Evolutionary conservation across 2,888 invertebrate species (phyloP).

Genomic region (Amphipyra tragopoginis): DNA sequence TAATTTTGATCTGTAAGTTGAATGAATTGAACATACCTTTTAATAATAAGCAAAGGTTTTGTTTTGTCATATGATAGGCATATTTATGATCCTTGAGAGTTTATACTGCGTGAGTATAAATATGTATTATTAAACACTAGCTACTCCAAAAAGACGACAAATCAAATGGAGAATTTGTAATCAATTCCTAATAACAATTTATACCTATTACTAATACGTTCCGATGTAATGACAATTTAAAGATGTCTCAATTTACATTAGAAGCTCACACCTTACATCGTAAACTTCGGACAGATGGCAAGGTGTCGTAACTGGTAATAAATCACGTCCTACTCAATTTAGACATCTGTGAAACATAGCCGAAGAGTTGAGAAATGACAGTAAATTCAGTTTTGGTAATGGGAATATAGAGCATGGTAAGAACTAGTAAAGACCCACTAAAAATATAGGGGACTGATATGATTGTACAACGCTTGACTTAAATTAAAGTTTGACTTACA

Average conservation of each 20-base stretch:
- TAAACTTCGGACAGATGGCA: slow-evolving; percentile 13
- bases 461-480: too few species aligned
- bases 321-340: slow-evolving; percentile 15
- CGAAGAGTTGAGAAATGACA: background rate
- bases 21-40: too few species aligned
- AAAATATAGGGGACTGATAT: too few species aligned
- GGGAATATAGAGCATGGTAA: background rate
- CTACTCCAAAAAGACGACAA: background rate
- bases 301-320: slow-evolving; percentile 24
- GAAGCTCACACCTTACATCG: background rate
- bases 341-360: background rate
- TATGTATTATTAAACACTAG: too few species aligned
- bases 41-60: too few species aligned
- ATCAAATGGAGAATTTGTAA: slow-evolving; percentile 5
- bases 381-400: background rate
- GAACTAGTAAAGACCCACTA: too few species aligned
- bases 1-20: too few species aligned
- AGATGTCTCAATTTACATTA: slow-evolving; percentile 12
- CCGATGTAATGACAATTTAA: background rate
- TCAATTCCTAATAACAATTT: slow-evolving; percentile 8
- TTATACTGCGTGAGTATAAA: too few species aligned
- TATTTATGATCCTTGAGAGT: too few species aligned
- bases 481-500: too few species aligned
- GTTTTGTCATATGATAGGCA: too few species aligned
- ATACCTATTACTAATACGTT: slow-evolving; percentile 1